Evolutionary conservation across 2,888 invertebrate genomes (phyloP).

Genomic region (Slavum lentiscoides): DNA sequence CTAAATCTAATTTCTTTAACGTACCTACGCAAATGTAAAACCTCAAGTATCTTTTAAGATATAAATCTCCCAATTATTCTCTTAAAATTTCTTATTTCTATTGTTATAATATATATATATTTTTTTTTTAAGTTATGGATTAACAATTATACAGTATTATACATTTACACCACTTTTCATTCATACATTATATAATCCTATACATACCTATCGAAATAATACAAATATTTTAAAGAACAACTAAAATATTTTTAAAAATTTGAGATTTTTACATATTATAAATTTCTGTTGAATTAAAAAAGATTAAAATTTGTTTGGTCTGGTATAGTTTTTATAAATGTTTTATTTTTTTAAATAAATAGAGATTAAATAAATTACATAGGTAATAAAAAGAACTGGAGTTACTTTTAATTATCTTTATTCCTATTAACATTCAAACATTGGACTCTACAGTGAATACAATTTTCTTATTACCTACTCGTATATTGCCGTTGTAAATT

Average conservation of each 20-base stretch:
- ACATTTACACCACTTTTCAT: background rate
- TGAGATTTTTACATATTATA: background rate
- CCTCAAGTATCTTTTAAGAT: background rate
- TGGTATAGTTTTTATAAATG: background rate
- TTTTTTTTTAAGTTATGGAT: too few species aligned
- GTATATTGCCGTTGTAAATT: too few species aligned
- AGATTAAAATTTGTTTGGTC: slow-evolving; percentile 15
- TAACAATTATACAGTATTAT: background rate
- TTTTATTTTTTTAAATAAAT: background rate
- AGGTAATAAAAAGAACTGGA: too few species aligned
- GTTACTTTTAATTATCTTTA: too few species aligned
- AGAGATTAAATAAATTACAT: background rate
- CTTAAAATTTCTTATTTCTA: background rate
- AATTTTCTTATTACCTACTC: too few species aligned
- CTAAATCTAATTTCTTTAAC: background rate
- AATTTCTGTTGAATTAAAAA: slow-evolving; percentile 1
- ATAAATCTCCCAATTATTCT: background rate
- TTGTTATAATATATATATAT: background rate
- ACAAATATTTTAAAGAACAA: background rate
- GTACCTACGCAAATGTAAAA: background rate
- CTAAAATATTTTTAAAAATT: background rate
- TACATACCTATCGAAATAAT: background rate
- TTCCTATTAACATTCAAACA: too few species aligned
- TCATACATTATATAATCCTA: too few species aligned
- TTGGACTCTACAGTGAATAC: too few species aligned